Percentiles rank a stretch among this genome's conserved stretches.
These are phyloP conservation scores for Drosophila persimilis DNA, from an alignment of 1,140 invertebrate species.

Conservation along the genomic window DNA sequence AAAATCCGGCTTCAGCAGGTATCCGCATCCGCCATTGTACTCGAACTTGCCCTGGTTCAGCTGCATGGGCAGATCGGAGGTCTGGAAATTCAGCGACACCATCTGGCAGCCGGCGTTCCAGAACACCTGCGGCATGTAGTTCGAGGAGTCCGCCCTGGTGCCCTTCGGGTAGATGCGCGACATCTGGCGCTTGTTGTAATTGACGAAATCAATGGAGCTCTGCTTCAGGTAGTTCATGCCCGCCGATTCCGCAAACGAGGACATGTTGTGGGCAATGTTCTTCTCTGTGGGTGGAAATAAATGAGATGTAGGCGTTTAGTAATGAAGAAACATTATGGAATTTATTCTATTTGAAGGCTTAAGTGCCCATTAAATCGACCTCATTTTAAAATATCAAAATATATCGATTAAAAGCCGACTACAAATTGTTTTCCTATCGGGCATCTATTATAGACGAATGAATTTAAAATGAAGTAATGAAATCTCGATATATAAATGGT, in stretches of 20 bases:
- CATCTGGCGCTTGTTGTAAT: slow-evolving; percentile 99
- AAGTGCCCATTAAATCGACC: too few relatives aligned
- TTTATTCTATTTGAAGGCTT: too few relatives aligned
- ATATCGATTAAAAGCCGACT: too few relatives aligned
- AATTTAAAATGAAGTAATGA: too few relatives aligned
- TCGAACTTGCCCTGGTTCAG: slow-evolving; percentile 99
- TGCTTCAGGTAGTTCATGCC: slow-evolving; percentile 97
- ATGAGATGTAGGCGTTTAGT: too few relatives aligned
- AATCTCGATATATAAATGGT: too few relatives aligned
- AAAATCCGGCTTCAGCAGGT: slow-evolving; percentile 99
- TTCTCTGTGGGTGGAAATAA: slow-evolving; percentile 87
- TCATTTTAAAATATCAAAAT: too few relatives aligned
- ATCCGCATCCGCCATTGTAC: slow-evolving; percentile 98
- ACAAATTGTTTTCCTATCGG: too few relatives aligned
- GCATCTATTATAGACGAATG: too few relatives aligned
- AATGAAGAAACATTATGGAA: too few relatives aligned
- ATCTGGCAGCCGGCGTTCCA: slow-evolving; percentile 98
- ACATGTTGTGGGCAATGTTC: slow-evolving; percentile 99
- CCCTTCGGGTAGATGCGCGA: slow-evolving; percentile 99
- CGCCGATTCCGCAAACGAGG: slow-evolving; percentile 98
- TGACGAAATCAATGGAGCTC: slow-evolving; percentile 98
- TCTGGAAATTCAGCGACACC: slow-evolving; percentile 99
- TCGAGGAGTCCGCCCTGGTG: slow-evolving; percentile 98
- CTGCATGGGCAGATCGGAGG: slow-evolving; percentile 99
- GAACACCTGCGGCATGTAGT: slow-evolving; percentile 99